These are phyloP conservation scores for Myripristis murdjan DNA, from an alignment of 2,797 vertebrate genomes.

Conservation along the genomic window DNA sequence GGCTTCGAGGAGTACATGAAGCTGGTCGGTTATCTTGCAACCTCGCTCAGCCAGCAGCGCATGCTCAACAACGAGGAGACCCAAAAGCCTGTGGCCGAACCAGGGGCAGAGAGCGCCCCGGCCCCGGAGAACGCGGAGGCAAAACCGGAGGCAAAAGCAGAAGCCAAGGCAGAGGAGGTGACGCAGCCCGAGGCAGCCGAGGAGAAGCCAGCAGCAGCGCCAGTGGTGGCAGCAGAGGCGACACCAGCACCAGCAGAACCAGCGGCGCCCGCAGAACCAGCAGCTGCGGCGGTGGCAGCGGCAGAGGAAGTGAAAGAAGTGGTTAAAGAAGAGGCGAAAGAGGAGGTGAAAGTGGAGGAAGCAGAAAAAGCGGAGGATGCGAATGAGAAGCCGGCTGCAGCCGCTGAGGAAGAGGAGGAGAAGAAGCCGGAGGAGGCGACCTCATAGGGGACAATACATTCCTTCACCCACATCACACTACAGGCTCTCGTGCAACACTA, in stretches of 20 bases:
- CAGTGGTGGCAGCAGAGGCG: slow-evolving; percentile 19
- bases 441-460: slow-evolving; percentile 80
- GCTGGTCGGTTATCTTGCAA: slow-evolving; percentile 84
- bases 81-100: slow-evolving; percentile 55
- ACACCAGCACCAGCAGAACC: neutral
- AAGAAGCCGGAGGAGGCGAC: slow-evolving; percentile 75
- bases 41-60: slow-evolving; percentile 76
- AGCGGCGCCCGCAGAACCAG: neutral
- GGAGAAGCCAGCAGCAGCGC: slow-evolving; percentile 27
- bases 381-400: slow-evolving; percentile 42
- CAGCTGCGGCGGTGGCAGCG: neutral
- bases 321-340: slow-evolving; percentile 18
- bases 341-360: slow-evolving; percentile 33
- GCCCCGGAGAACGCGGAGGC: slow-evolving; percentile 46
- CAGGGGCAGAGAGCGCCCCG: slow-evolving; percentile 44
- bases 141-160: slow-evolving; percentile 45
- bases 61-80: slow-evolving; percentile 32
- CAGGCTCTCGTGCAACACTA: slow-evolving; percentile 48
- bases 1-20: slow-evolving; percentile 87
- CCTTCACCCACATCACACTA: slow-evolving; percentile 37
- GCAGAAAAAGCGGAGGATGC: slow-evolving; percentile 59
- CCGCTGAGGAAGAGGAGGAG: slow-evolving; percentile 56
- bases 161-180: slow-evolving; percentile 52
- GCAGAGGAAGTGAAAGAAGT: slow-evolving; percentile 22
- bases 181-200: slow-evolving; percentile 25